These are phyloP conservation scores for Lutraria lutraria DNA, from an alignment of 2,888 invertebrate genomes.

Conservation along the genomic window DNA sequence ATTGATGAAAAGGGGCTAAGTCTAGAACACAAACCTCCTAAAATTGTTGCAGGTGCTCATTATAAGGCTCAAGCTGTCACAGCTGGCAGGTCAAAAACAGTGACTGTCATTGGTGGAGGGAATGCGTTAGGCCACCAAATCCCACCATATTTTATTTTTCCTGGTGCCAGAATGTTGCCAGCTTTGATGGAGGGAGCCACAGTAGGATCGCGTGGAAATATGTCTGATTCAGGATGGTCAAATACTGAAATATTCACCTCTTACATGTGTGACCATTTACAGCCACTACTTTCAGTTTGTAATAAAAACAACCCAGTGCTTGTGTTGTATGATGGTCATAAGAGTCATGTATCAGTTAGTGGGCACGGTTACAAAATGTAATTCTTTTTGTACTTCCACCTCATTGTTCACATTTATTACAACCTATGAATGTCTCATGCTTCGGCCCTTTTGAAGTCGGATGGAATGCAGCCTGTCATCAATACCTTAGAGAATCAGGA, in stretches of 20 bases:
- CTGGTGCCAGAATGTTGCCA: not conserved
- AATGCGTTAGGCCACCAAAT: not conserved
- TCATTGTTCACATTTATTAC: not conserved
- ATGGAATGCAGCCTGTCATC: not conserved
- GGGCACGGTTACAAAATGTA: not conserved
- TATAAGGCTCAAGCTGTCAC: conserved; percentile 17
- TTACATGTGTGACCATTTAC: not conserved
- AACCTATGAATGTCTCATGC: not conserved
- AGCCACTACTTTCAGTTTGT: not conserved
- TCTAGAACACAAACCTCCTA: conserved; percentile 48
- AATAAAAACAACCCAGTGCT: not conserved
- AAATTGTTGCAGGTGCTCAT: conserved; percentile 33
- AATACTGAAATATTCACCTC: no score
- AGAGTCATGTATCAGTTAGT: not conserved
- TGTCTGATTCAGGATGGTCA: no score
- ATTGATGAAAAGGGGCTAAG: conserved; percentile 56
- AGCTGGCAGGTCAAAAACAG: not conserved
- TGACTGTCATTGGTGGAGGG: not conserved
- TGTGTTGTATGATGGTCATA: not conserved
- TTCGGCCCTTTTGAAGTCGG: not conserved
- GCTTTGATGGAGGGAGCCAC: not conserved
- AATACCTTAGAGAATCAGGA: not conserved
- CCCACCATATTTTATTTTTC: not conserved
- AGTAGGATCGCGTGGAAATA: not conserved
- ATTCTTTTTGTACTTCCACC: not conserved